Evolutionary conservation across 1,140 invertebrate genomes (phyloP).

Genomic region (Drosophila virilis): DNA sequence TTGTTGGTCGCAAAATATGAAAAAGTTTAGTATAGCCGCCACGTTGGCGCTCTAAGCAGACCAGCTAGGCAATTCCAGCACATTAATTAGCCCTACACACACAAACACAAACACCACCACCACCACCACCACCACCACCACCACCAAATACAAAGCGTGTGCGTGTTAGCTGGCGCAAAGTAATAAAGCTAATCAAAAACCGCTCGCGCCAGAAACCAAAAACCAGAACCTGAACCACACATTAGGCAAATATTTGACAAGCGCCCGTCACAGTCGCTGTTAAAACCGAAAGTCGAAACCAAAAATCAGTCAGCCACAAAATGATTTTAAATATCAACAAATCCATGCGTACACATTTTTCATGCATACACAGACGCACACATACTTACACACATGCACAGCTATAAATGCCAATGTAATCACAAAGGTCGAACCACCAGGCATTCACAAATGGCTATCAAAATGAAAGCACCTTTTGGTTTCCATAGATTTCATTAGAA

Average conservation of each 20-base stretch:
- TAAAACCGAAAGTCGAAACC: conserved; percentile 39
- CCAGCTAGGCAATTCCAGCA: conserved; percentile 60
- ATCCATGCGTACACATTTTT: conserved; percentile 48
- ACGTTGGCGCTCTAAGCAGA: conserved; percentile 45
- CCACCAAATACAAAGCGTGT: conserved; percentile 5
- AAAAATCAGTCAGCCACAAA: conserved; percentile 69
- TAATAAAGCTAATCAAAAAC: conserved; percentile 83
- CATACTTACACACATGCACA: not conserved
- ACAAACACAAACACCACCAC: not conserved
- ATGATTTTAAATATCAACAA: conserved; percentile 74
- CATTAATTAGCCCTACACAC: conserved; percentile 69
- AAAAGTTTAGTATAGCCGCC: conserved; percentile 41
- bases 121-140: not conserved
- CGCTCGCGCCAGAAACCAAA: conserved; percentile 61
- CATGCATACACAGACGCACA: not conserved
- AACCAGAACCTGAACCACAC: conserved; percentile 71
- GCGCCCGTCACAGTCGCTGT: conserved; percentile 21
- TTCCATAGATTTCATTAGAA: conserved; percentile 23
- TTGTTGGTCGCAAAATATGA: conserved; percentile 50
- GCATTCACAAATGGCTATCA: conserved; percentile 15
- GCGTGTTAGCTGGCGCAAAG: conserved; percentile 56
- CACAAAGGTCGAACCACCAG: conserved; percentile 21
- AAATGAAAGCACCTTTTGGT: conserved; percentile 10
- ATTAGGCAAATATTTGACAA: conserved; percentile 80
- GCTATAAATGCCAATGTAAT: conserved; percentile 61